Conservation (phyloP, 1,140 invertebrate genomes). For the Centruroides vittatus region DNA sequence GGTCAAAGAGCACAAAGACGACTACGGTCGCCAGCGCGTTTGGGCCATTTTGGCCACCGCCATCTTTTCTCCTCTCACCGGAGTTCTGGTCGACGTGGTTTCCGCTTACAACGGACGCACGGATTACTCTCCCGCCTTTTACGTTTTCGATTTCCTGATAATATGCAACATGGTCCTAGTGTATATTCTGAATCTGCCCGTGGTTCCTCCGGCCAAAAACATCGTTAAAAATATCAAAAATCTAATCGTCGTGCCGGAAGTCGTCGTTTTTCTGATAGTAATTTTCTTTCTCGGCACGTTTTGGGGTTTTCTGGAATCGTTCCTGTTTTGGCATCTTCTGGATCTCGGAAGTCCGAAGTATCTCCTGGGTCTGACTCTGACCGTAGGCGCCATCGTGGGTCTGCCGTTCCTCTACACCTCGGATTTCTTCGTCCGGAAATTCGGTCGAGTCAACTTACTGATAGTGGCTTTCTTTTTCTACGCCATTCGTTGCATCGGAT, state of each 20-base stretch:
- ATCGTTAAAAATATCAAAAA: conserved; percentile 51
- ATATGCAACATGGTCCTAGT: conserved; percentile 48
- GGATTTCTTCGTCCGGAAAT: conserved; percentile 55
- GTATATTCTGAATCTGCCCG: conserved; percentile 56
- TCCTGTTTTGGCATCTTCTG: conserved; percentile 70
- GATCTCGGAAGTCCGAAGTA: conserved; percentile 60
- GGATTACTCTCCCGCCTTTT: conserved; percentile 56
- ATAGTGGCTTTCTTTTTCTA: conserved; percentile 64
- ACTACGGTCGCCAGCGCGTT: conserved; percentile 62
- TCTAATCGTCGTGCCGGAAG: conserved; percentile 54
- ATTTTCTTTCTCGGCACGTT: conserved; percentile 57
- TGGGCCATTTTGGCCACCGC: conserved; percentile 63
- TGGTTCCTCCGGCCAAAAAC: conserved; percentile 54
- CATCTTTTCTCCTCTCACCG: conserved; percentile 60
- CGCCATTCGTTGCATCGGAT: conserved; percentile 57
- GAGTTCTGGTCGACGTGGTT: conserved; percentile 52
- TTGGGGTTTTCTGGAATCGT: conserved; percentile 73
- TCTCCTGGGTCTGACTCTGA: conserved; percentile 69
- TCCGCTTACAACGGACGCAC: conserved; percentile 32
- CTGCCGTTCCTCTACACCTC: conserved; percentile 60
- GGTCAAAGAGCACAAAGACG: conserved; percentile 55
- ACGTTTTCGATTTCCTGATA: conserved; percentile 56
- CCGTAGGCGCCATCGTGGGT: conserved; percentile 58
- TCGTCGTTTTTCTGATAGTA: conserved; percentile 52
- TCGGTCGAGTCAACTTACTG: conserved; percentile 68